phyloP scores from a whole-genome alignment of 2,888 invertebrate species.

The Hypolimnas misippus region DNA sequence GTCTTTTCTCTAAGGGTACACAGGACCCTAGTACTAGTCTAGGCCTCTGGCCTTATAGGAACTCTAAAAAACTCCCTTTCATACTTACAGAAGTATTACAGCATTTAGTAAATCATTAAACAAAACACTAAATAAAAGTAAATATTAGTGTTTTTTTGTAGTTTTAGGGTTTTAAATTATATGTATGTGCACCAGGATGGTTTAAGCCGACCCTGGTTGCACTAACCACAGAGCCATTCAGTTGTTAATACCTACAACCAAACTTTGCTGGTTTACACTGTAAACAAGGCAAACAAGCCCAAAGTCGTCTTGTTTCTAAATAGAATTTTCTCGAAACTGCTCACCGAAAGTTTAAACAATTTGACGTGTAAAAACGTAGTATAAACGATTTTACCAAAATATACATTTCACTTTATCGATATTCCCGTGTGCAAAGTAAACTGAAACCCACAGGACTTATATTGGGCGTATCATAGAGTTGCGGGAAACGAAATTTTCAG shows the following conservation, averaged over 20 bases:
- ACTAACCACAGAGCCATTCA: background rate
- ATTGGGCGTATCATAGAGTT: slow-evolving; percentile 19
- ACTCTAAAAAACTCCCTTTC: too few species aligned
- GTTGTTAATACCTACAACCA: background rate
- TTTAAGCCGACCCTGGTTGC: too few species aligned
- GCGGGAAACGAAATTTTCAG: slow-evolving; percentile 22
- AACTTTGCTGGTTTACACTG: background rate
- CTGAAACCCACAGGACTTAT: slow-evolving; percentile 7
- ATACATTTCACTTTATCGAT: background rate
- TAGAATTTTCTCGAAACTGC: background rate
- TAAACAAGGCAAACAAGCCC: background rate
- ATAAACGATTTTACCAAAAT: background rate
- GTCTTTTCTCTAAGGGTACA: too few species aligned
- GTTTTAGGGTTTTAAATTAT: background rate
- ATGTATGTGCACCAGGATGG: too few species aligned
- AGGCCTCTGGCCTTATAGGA: too few species aligned
- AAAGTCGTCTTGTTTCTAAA: background rate
- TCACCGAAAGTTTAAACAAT: background rate
- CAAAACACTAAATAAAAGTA: too few species aligned
- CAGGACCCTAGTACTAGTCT: too few species aligned
- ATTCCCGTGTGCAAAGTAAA: slow-evolving; percentile 10
- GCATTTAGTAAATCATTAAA: too few species aligned
- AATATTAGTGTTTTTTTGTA: too few species aligned
- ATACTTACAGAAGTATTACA: too few species aligned
- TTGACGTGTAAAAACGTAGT: background rate